Evolutionary conservation across 2,888 invertebrate species (phyloP), one percentile per base, ranked within the genome.

Genomic region (Kryphioiulus occultus): DNA sequence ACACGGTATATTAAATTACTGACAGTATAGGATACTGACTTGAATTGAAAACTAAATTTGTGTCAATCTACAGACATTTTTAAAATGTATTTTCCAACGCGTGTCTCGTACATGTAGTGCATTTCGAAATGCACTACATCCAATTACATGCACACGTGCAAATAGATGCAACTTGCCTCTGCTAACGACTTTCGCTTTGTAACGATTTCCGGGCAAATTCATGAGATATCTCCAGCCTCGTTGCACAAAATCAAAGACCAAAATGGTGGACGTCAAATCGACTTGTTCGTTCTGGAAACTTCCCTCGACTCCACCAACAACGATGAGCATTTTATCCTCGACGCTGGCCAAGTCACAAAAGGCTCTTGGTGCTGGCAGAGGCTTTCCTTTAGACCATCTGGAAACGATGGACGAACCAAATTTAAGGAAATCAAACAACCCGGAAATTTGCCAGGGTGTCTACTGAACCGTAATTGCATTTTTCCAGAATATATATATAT

Each of bases 311-410:
- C 84, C 84, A 84, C 84, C 84, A 19, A 39, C 84, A 35, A 84
- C 35, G 39, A 84, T 22, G 39, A 84, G 84, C 84, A 84, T 84
- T 10, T 35, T 22, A 10, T 42, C 35, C 22, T 84, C 22, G 35
- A 84, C 35, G 30, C 84, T 84, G 35, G 10, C 84, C 84, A 84
- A 84, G 35, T 84, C 84, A 17, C 84, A 84, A 84, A 84, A 84
- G n/a, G 84, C 84, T 22, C 84, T 35, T 10, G 84, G 84, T 35
- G 35, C 84, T 7, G 84, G 84, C 42, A 84, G 35, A n/a, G 84
- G 12, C 22, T 42, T 84, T 35, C 22, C n/a, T 22, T 35, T 84
- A 10, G 22, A 42, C 84, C 84, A 84, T 35, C 84, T 84, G 35
- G 3, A 35, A 84, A 82, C 12, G 22, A 3, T 30, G 26, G 17